Percentiles rank a stretch among this genome's conserved stretches.
phyloP scores from a whole-genome alignment of 30 jellyfish, hydroid and myxozoan genomes.

The Clytia hemisphaerica region DNA sequence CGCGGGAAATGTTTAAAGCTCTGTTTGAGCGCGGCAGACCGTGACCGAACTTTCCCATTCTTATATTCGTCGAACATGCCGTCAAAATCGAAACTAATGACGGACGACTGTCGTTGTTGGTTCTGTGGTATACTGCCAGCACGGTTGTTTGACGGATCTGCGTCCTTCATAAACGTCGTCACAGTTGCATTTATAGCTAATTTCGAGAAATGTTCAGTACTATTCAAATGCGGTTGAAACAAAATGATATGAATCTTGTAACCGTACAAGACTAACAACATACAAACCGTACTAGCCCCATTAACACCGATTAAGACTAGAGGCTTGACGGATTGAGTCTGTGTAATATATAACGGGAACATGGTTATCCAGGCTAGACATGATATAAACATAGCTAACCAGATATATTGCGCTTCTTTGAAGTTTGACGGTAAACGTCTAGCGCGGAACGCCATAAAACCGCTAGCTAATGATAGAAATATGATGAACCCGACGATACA shows the following conservation, averaged over 20 bases:
- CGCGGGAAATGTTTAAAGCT: too few species aligned
- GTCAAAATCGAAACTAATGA: conserved; percentile 26
- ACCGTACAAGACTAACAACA: conserved; percentile 9
- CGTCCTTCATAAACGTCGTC: conserved; percentile 14
- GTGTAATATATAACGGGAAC: background rate
- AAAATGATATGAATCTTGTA: conserved; percentile 3
- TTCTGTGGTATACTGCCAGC: too few species aligned
- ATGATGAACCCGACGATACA: conserved; percentile 27
- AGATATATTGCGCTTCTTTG: conserved; percentile 74
- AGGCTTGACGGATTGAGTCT: background rate
- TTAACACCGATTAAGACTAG: background rate
- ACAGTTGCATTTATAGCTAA: conserved; percentile 25
- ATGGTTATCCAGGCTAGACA: conserved; percentile 40
- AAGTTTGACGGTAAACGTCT: conserved; percentile 67
- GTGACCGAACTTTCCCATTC: too few species aligned
- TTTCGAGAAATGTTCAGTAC: background rate
- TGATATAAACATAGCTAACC: conserved; percentile 61
- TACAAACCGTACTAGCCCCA: conserved; percentile 13
- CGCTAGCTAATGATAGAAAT: conserved; percentile 47
- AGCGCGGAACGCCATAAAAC: conserved; percentile 78
- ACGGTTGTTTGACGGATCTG: background rate
- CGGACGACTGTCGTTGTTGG: background rate
- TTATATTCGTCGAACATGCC: conserved; percentile 15
- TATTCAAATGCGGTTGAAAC: conserved; percentile 7
- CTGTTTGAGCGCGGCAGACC: too few species aligned